A percentile compares a stretch with the other conserved stretches of the same genome.
Conservation (phyloP, 2,888 invertebrate species). For the Eupithecia vulgata region DNA sequence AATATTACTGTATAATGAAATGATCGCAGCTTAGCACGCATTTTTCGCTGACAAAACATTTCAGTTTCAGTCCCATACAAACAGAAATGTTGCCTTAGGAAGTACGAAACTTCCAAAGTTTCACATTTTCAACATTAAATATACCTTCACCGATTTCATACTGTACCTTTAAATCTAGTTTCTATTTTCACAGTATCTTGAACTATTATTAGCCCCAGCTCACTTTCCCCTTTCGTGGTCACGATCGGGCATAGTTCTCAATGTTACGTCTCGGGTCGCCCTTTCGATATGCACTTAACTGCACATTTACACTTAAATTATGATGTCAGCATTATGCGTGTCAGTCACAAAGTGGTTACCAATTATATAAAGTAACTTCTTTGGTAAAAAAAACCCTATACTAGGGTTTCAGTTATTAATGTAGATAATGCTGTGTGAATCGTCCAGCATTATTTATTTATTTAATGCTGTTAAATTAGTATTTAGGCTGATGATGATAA, state of each 20-base stretch:
- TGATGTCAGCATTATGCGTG: neutral
- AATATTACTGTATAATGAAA: neutral
- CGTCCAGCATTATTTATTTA: too few species aligned
- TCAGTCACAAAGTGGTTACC: too few species aligned
- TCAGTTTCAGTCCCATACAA: neutral
- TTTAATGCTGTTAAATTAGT: too few species aligned
- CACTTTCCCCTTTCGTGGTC: constrained; percentile 64
- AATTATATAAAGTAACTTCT: too few species aligned
- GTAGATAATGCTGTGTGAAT: too few species aligned
- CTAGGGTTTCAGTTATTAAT: too few species aligned
- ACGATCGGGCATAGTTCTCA: constrained; percentile 64
- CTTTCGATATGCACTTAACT: constrained; percentile 48
- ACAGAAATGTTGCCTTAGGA: neutral
- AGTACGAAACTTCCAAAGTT: neutral
- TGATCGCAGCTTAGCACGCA: neutral
- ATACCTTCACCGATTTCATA: neutral
- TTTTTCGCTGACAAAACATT: neutral
- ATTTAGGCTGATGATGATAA: too few species aligned
- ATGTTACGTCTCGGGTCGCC: constrained; percentile 42
- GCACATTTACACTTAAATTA: neutral
- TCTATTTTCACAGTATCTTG: constrained; percentile 51
- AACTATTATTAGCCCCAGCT: constrained; percentile 55
- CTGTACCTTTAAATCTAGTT: neutral
- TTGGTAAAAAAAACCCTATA: too few species aligned
- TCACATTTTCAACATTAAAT: neutral